Percentiles rank a stretch among this genome's conserved stretches.
phyloP scores from a whole-genome alignment of 1,140 invertebrate genomes.

The Drosophila dunni region DNA sequence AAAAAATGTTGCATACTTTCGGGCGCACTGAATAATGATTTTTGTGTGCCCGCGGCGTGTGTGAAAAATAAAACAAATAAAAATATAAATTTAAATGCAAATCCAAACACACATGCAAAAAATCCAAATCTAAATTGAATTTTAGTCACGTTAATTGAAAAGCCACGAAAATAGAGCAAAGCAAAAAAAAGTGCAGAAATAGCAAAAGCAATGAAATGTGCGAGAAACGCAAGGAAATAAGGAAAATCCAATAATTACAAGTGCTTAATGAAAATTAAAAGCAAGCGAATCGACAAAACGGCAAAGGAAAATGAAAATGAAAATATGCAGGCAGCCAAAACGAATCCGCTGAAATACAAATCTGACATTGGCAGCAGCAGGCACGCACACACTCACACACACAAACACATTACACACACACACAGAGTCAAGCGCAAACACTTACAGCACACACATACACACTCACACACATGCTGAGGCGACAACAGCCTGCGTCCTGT shows the following conservation, averaged over 20 bases:
- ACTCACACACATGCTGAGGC: constrained; percentile 45
- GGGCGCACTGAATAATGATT: constrained; percentile 73
- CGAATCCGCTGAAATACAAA: constrained; percentile 43
- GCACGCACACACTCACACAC: constrained; percentile 32
- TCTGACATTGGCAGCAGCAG: constrained; percentile 52
- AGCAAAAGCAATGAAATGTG: constrained; percentile 5
- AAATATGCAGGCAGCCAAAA: constrained; percentile 45
- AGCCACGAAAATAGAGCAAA: neutral
- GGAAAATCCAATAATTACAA: constrained; percentile 28
- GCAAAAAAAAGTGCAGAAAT: neutral
- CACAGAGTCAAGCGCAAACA: constrained; percentile 29
- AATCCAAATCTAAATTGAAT: constrained; percentile 8
- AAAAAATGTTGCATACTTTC: constrained; percentile 69
- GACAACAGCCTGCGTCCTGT: constrained; percentile 47
- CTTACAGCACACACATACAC: constrained; percentile 17
- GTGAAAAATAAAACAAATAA: constrained; percentile 37
- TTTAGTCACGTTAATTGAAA: constrained; percentile 3
- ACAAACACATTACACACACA: constrained; percentile 35
- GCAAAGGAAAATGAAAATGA: constrained; percentile 29
- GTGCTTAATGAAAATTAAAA: constrained; percentile 30
- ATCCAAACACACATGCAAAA: neutral
- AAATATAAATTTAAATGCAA: neutral
- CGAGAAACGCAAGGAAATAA: constrained; percentile 8
- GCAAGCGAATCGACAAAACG: constrained; percentile 17
- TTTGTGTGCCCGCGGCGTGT: constrained; percentile 55